These are phyloP conservation scores for Microtus montanus DNA, from an alignment of 2,113 vertebrate species.

Conservation along the genomic window DNA sequence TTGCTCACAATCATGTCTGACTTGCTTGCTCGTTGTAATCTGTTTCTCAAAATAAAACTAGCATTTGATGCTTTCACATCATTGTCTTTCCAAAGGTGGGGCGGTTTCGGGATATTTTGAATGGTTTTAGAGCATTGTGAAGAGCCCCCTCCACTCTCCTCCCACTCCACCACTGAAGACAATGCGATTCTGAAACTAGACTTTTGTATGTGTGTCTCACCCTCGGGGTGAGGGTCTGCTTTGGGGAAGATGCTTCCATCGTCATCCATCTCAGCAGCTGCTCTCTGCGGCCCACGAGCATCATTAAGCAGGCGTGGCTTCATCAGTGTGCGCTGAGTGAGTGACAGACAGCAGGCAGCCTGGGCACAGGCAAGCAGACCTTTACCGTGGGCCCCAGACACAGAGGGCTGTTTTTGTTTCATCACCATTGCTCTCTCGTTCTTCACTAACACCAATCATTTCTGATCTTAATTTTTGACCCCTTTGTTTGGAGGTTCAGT, in stretches of 20 bases:
- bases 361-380: neutral
- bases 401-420: neutral
- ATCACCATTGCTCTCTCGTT: neutral
- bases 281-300: neutral
- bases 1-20: neutral
- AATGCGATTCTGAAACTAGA: neutral
- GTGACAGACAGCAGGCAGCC: no score
- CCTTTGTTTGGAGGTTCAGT: constrained; percentile 5
- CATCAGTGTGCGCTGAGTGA: neutral
- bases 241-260: neutral
- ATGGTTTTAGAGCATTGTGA: neutral
- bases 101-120: neutral
- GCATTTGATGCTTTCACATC: neutral
- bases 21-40: neutral
- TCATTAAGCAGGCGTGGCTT: neutral
- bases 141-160: neutral
- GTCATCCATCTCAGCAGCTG: neutral
- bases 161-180: neutral
- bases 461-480: neutral
- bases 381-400: neutral
- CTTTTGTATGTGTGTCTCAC: neutral
- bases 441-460: neutral
- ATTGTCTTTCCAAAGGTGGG: neutral
- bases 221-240: neutral
- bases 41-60: constrained; percentile 9